Evolutionary conservation across 2,797 vertebrate species (phyloP).

Genomic region (Micrastur ruficollis): DNA sequence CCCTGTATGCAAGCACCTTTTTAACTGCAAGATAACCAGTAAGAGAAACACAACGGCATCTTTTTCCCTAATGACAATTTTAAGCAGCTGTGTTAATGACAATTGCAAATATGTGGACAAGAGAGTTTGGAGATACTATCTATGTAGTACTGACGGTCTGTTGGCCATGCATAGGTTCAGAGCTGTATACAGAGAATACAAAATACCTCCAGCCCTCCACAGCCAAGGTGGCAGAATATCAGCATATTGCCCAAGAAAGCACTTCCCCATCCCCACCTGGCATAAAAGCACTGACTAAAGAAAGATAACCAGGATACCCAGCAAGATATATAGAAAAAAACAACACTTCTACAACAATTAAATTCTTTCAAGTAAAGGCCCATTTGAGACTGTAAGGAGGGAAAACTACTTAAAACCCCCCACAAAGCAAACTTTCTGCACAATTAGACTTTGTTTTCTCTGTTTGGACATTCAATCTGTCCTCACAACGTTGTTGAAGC

Average conservation of each 20-base stretch:
- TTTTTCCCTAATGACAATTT: not conserved
- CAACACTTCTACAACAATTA: not conserved
- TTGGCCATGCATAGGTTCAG: not conserved
- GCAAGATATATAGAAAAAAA: not conserved
- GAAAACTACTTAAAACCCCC: not conserved
- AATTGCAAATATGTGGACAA: not conserved
- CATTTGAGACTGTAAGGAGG: not conserved
- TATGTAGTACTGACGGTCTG: not conserved
- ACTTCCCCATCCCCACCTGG: not conserved
- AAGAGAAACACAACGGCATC: not conserved
- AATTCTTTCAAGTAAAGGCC: not conserved
- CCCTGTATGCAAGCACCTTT: not conserved
- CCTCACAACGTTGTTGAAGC: not conserved
- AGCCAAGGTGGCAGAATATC: not conserved
- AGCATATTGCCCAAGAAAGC: not conserved
- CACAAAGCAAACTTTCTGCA: not conserved
- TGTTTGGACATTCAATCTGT: conserved; percentile 11
- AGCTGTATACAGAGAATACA: not conserved
- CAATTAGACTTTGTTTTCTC: conserved; percentile 22
- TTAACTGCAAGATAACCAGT: not conserved
- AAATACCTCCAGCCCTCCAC: not conserved
- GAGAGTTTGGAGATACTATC: not conserved
- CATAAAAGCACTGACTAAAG: not conserved
- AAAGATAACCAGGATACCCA: not conserved
- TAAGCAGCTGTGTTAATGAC: not conserved